Evolutionary conservation across 2,888 invertebrate genomes (phyloP), one percentile per base, ranked within the genome.

Genomic region (Podabrus alpinus): DNA sequence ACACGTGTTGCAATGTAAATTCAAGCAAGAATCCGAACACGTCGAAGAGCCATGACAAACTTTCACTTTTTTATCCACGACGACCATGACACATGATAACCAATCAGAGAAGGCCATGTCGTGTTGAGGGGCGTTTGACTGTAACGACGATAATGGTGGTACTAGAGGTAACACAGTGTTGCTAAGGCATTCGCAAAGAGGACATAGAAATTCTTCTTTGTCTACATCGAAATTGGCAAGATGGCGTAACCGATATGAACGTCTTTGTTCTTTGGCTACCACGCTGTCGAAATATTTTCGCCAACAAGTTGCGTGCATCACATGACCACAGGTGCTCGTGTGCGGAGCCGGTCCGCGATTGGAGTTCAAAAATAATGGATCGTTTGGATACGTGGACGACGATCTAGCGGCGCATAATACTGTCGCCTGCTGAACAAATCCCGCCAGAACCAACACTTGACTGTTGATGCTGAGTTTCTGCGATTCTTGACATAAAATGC

Each of bases 261-360:
- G 89, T 72, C 97, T 89, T 82, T 95, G 93, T 88, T 99, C 99
- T 86, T 95, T 95, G 16, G 92, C 91, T 77, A 95, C 91, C 79
- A 98, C 95, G 81, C 94, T 95, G 79, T 96, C 95, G 81, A 95
- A 95, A 87, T 97, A 97, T 87, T 95, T 94, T 84, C 94, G 91
- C 96, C 98, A 99, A 88, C 99, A 99, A 75, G 92, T 90, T 68
- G 95, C 94, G 88, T 99, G 99, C 95, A 99, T 96, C 11, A 97
- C 96, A 88, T 99, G 99, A 0, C 99, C 98, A 86, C 99, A 99
- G 67, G 96, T 95, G 82, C 96, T 95, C 11, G 95, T 95, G 87
- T 98, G 95, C 15, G 97, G 93, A 61, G 96, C 95, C 17, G 92
- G 90, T 15, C 92, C 92, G 69, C 92, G 85, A 78, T 91, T 92